These are phyloP conservation scores for Phoebastria nigripes DNA, from an alignment of 2,797 vertebrate genomes.

Conservation along the genomic window DNA sequence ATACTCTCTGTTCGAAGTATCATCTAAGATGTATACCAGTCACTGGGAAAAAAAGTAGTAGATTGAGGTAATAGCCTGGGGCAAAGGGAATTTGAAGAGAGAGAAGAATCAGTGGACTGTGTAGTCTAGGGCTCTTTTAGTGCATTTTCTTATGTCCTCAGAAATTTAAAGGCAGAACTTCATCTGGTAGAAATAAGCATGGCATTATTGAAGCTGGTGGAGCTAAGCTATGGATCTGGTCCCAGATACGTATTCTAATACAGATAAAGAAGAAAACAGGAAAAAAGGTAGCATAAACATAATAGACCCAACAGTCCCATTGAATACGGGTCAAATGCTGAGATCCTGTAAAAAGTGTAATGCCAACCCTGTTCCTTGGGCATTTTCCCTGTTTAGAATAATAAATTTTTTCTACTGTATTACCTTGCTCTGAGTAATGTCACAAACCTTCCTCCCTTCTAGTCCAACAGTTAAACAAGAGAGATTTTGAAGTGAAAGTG, in stretches of 20 bases:
- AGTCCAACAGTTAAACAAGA: not conserved
- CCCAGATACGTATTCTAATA: not conserved
- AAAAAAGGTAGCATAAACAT: not conserved
- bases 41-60: not conserved
- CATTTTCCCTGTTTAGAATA: not conserved
- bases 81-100: constrained; percentile 27
- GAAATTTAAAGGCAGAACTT: not conserved
- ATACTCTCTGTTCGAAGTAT: constrained; percentile 11
- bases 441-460: not conserved
- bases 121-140: not conserved
- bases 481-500: not conserved
- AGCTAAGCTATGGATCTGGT: not conserved
- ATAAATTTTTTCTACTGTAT: not conserved
- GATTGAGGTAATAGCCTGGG: constrained; percentile 33
- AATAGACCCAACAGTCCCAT: not conserved
- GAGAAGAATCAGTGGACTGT: not conserved
- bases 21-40: constrained; percentile 9
- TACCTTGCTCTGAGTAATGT: not conserved
- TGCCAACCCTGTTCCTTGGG: not conserved
- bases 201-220: not conserved
- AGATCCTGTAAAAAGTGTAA: not conserved
- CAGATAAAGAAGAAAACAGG: not conserved
- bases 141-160: not conserved
- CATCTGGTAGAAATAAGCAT: not conserved
- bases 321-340: not conserved